Base-by-base conservation (phyloP, 2,797 vertebrate genomes). In the Miichthys miiuy region DNA sequence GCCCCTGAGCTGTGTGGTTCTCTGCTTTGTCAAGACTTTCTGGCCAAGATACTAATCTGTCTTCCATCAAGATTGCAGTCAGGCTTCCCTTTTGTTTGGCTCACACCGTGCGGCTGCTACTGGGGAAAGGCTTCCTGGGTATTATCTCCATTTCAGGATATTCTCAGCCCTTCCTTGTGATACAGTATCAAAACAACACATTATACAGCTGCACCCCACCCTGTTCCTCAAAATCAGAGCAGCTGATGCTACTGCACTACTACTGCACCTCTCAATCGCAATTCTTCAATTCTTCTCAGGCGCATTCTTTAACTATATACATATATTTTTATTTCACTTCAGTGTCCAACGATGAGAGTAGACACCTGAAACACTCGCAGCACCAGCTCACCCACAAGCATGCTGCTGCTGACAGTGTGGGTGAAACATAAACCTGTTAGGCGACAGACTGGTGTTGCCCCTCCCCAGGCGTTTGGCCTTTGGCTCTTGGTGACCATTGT, bases 401-500 rank as follows among this genome's bases (percentile, higher is more conserved):
- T 56, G 64, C 63, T 57, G 68, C 77, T 74, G 86, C 85, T 65
- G 75, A 85, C 77, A 52, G 41, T 52, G 66, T 65, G 69, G 67
- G 69, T 87, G 60, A 83, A 86, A 83, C 63, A 64, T 66, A 86
- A 92, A 93, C 88, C 92, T 91, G 90, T 89, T 82, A 65, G 85
- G 78, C 54, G 66, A 86, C 82, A 85, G 83, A 71, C 86, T 86
- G 85, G 71, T 75, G 80, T 87, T 48, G 62, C 78, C 88, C 87
- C 89, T 88, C 90, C 87, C 83, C 21, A 66, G 82, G 79, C 79
- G 62, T 77, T 75, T 91, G 91, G 76, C 91, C 92, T 93, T 93
- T 93, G 90, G 84, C 90, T 93, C 87, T 63, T 60, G 57, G 82
- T 86, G 86, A 88, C 92, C 89, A 94, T 95, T 96, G 95, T 95